Conservation (phyloP, 53 echinoderm and acorn worm genomes). For the Temnopleurus reevesii region DNA sequence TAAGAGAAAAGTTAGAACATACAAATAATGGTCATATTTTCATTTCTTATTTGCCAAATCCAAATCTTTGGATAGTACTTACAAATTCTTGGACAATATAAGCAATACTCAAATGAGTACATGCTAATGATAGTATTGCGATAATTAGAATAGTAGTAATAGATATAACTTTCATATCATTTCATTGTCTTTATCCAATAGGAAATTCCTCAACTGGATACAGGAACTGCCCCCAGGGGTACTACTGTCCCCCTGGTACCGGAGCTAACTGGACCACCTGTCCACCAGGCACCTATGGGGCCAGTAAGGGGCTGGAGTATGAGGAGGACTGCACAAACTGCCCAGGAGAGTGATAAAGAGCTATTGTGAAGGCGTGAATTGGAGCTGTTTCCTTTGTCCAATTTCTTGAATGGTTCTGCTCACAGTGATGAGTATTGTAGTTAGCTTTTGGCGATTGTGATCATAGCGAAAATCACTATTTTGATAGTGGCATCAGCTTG, state of each 20-base stretch:
- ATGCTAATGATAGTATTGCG: background rate
- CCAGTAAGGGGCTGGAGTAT: conserved; percentile 71
- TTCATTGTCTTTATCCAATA: conserved; percentile 37
- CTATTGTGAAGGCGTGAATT: too few species aligned
- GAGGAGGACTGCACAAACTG: conserved; percentile 90
- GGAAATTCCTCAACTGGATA: conserved; percentile 90
- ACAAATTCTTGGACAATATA: too few species aligned
- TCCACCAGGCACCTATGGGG: conserved; percentile 94
- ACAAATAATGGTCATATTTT: too few species aligned
- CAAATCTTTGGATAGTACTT: too few species aligned
- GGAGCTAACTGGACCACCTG: conserved; percentile 98
- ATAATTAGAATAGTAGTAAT: background rate
- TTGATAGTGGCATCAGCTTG: too few species aligned
- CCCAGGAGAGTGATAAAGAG: conserved; percentile 72
- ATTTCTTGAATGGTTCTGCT: too few species aligned
- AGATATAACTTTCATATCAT: background rate
- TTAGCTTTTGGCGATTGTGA: background rate
- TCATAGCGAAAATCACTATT: background rate
- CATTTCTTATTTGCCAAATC: too few species aligned
- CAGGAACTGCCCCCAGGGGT: conserved; percentile 83
- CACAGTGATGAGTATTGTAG: too few species aligned
- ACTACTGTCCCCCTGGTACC: conserved; percentile 89
- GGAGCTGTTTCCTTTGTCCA: too few species aligned
- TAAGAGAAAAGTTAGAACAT: too few species aligned
- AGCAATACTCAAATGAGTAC: too few species aligned